phyloP scores from a whole-genome alignment of 2,113 vertebrate species.

The Cheirogaleus medius region DNA sequence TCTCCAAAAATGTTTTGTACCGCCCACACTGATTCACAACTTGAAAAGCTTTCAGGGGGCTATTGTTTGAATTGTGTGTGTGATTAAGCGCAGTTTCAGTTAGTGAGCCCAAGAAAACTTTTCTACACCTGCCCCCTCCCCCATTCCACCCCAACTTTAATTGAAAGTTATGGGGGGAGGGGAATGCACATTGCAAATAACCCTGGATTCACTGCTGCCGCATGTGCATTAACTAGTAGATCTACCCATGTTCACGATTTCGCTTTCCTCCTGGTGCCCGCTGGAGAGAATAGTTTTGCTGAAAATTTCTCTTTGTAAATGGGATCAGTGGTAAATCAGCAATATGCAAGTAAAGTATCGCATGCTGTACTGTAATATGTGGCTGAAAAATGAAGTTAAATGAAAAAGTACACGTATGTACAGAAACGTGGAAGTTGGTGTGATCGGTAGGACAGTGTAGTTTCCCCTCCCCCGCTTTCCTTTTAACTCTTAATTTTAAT shows the following conservation, averaged over 20 bases:
- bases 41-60: constrained; percentile 87
- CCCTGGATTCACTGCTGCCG: constrained; percentile 75
- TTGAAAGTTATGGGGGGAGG: constrained; percentile 83
- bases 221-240: constrained; percentile 82
- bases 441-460: constrained; percentile 56
- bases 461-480: not conserved
- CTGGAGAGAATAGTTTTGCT: constrained; percentile 76
- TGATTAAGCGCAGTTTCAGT: constrained; percentile 84
- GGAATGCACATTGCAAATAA: constrained; percentile 79
- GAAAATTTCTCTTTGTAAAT: constrained; percentile 80
- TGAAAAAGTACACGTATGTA: constrained; percentile 80
- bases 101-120: constrained; percentile 83
- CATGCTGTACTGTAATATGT: constrained; percentile 72
- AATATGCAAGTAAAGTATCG: constrained; percentile 83
- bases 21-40: constrained; percentile 87
- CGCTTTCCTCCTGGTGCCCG: constrained; percentile 72
- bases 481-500: constrained; percentile 60
- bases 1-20: constrained; percentile 87
- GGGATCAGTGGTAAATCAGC: constrained; percentile 85
- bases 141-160: constrained; percentile 82
- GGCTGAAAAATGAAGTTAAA: constrained; percentile 81
- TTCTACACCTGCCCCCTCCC: constrained; percentile 90
- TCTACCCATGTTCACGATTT: constrained; percentile 81
- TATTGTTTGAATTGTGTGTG: constrained; percentile 89
- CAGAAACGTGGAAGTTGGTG: constrained; percentile 81